These are phyloP conservation scores for Myxocyprinus asiaticus DNA, from an alignment of 2,113 vertebrate species.

Conservation along the genomic window DNA sequence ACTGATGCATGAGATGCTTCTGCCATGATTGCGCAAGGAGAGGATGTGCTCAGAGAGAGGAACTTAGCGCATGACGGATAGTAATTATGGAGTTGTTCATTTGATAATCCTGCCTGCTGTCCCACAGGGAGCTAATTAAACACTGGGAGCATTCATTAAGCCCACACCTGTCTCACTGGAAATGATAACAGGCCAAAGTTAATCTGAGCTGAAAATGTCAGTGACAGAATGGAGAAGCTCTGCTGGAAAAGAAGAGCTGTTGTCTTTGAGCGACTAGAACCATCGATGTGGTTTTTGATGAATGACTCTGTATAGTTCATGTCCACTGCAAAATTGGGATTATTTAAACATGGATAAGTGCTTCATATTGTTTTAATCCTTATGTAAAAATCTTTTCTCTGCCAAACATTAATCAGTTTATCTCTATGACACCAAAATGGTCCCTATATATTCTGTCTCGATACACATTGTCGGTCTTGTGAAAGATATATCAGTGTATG, in stretches of 20 bases:
- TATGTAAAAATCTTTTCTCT: too few relatives aligned
- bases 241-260: too few relatives aligned
- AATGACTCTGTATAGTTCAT: not conserved
- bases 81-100: constrained; percentile 43
- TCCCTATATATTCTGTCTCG: too few relatives aligned
- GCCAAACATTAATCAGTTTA: too few relatives aligned
- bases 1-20: constrained; percentile 21
- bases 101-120: constrained; percentile 39
- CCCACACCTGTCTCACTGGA: constrained; percentile 43
- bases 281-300: too few relatives aligned
- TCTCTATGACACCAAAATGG: too few relatives aligned
- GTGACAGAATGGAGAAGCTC: not conserved
- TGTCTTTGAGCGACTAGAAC: too few relatives aligned
- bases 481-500: too few relatives aligned
- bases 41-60: not conserved
- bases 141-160: constrained; percentile 50
- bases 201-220: constrained; percentile 42
- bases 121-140: constrained; percentile 55
- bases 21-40: not conserved
- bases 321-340: too few relatives aligned
- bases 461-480: too few relatives aligned
- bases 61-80: constrained; percentile 11
- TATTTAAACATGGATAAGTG: too few relatives aligned
- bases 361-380: too few relatives aligned
- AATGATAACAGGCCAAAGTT: constrained; percentile 34